phyloP scores from a whole-genome alignment of 2,888 invertebrate genomes.

The Tuta absoluta region DNA sequence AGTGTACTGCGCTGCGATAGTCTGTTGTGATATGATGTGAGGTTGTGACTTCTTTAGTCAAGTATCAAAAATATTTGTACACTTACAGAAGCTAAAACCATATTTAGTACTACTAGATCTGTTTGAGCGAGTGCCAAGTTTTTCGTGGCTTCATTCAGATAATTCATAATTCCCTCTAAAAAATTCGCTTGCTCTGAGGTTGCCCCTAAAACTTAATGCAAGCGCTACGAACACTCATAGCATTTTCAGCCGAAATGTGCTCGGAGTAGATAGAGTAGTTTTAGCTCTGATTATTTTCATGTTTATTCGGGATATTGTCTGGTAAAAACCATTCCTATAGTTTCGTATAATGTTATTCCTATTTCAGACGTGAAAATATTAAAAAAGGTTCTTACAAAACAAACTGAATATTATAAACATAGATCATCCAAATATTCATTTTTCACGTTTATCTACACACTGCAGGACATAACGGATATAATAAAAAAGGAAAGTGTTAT shows the following conservation, averaged over 20 bases:
- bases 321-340: too few species aligned
- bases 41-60: too few species aligned
- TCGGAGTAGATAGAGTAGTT: constrained; percentile 3
- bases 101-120: too few species aligned
- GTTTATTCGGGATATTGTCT: background rate
- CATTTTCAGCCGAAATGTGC: constrained; percentile 10
- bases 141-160: too few species aligned
- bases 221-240: background rate
- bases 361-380: background rate
- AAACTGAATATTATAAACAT: constrained; percentile 4
- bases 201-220: constrained; percentile 18
- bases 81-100: too few species aligned
- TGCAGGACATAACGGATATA: constrained; percentile 24
- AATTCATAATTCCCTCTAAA: too few species aligned
- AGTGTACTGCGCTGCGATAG: too few species aligned
- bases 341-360: too few species aligned
- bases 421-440: constrained; percentile 19
- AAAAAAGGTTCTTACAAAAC: background rate
- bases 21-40: too few species aligned
- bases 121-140: too few species aligned
- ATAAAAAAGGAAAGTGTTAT: constrained; percentile 32
- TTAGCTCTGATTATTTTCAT: background rate
- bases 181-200: too few species aligned
- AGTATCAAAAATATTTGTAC: too few species aligned
- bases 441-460: constrained; percentile 16